Evolutionary conservation across 2,113 vertebrate species (phyloP), one percentile per base, ranked within the genome.

Genomic region (Castor canadensis): DNA sequence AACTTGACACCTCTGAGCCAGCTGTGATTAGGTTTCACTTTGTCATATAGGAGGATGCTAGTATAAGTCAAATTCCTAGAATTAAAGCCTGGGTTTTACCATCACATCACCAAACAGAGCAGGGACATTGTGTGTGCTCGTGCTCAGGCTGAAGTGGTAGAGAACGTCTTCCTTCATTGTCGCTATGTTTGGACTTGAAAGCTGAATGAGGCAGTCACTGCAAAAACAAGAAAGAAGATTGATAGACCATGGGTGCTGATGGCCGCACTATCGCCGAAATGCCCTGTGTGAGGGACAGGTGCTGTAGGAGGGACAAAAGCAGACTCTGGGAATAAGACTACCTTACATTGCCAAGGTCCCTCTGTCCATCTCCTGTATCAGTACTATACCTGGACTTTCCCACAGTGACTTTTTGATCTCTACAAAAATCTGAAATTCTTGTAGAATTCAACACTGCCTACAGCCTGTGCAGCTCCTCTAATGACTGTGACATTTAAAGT

Each of bases 51-150:
- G 32, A 47, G 16, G 20, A 43, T 15, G 43, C 0, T 16, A 35
- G 26, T 5, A 10, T 43, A 35, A 30, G 47, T 20, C 72, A 60
- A 35, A 43, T 30, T 15, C 54, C 12, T 35, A 58, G 60, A 24
- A 4, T 17, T 0, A 0, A 94, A 82, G 2, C 3, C 82, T 52
- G 52, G 52, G 52, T 52, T 52, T 6, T 11, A 30, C 67, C 84
- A 45, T 3, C 0, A 2, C 12, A 47, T 30, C 45, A 69, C 9
- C 12, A 26, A 35, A 8, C 49, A 2, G 7, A 15, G 66, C 56
- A 6, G 9, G 0, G 0, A 17, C 12, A 19, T n/a, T 0, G 2
- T 0, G 0, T 4, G 30, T 3, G 40, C 26, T 2, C 9, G 0
- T 0, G 3, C 12, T 6, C 22, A 40, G 1, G 32, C 67, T 11